Base-by-base conservation (phyloP, 2,888 invertebrate genomes). In the Pyrrhopygopsis socrates region DNA sequence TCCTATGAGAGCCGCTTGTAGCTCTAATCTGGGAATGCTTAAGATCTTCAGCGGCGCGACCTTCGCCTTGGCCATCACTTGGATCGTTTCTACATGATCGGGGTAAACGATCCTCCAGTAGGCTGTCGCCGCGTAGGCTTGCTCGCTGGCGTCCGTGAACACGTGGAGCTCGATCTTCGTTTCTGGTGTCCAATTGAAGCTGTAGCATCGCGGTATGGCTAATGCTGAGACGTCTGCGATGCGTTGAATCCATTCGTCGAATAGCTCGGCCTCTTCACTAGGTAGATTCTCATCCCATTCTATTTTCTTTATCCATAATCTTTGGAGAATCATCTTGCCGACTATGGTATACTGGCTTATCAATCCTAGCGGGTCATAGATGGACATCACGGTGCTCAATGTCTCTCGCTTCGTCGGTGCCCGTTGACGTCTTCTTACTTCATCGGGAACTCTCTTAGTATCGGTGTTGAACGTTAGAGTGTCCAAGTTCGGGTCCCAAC, bases 361-460 rank as follows among this genome's bases (percentile, higher is more conserved):
- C 58, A 88, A 74, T 4, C 86, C 86, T 18, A 86, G 24, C 15
- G 95, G 95, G 63, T 96, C 95, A 74, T 93, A 96, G 0, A 95
- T 68, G 2, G 76, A 73, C 83, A 84, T 1, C 93, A 94, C 95
- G 92, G 95, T 6, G 93, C 86, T 0, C 27, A 78, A 22, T 0
- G 75, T 54, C 30, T 88, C 86, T 18, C 83, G 41, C 24, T 85
- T 84, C 6, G 80, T 82, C 5, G 50, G 29, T 20, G 54, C 74
- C 29, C 29, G 13, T 27, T 50, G n/a, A 8, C 27, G 41, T 15
- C 24, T 24, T 2, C 63, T 54, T 4, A 85, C 81, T 18, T 78
- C 81, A 3, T 22, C 63, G 1, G 78, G 74, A 1, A 77, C 73
- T n/a, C 77, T 34, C 2, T 38, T 41, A 3, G 81, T 45, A 3